These are phyloP conservation scores for Ormyrus thymus DNA, from an alignment of 2,888 invertebrate genomes.

Conservation along the genomic window DNA sequence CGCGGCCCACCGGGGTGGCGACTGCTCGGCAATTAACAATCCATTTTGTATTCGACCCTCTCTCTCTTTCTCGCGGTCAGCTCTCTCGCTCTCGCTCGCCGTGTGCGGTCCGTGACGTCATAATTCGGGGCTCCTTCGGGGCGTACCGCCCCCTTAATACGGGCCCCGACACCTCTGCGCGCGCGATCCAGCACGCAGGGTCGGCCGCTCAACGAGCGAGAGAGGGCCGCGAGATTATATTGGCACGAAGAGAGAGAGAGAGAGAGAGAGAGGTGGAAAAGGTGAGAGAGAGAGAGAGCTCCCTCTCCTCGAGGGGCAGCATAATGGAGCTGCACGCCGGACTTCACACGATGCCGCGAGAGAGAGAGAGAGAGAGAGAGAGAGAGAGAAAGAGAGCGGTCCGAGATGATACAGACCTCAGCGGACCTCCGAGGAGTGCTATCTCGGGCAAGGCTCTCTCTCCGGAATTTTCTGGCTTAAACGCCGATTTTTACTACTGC, in stretches of 20 bases:
- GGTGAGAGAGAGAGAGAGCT: slow-evolving; percentile 49
- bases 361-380: too few relatives aligned
- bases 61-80: slow-evolving; percentile 3
- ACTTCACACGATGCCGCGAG: slow-evolving; percentile 75
- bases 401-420: slow-evolving; percentile 71
- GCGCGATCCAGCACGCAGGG: slow-evolving; percentile 68
- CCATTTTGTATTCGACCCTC: slow-evolving; percentile 72
- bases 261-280: slow-evolving; percentile 57
- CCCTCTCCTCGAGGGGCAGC: slow-evolving; percentile 61
- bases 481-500: slow-evolving; percentile 27
- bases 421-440: slow-evolving; percentile 54
- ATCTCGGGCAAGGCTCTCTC: background rate
- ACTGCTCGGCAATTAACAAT: slow-evolving; percentile 70
- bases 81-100: slow-evolving; percentile 60
- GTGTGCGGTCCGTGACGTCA: slow-evolving; percentile 75
- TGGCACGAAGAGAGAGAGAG: slow-evolving; percentile 54
- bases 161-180: slow-evolving; percentile 72
- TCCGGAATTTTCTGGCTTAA: slow-evolving; percentile 19
- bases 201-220: slow-evolving; percentile 44
- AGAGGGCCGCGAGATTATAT: slow-evolving; percentile 19
- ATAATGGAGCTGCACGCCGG: slow-evolving; percentile 71
- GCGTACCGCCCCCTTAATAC: slow-evolving; percentile 74
- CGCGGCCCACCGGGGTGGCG: slow-evolving; percentile 53
- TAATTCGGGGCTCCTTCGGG: slow-evolving; percentile 73
- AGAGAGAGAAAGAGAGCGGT: too few relatives aligned